Base-by-base conservation (phyloP, 1,140 invertebrate genomes). In the Elymnias hypermnestra region DNA sequence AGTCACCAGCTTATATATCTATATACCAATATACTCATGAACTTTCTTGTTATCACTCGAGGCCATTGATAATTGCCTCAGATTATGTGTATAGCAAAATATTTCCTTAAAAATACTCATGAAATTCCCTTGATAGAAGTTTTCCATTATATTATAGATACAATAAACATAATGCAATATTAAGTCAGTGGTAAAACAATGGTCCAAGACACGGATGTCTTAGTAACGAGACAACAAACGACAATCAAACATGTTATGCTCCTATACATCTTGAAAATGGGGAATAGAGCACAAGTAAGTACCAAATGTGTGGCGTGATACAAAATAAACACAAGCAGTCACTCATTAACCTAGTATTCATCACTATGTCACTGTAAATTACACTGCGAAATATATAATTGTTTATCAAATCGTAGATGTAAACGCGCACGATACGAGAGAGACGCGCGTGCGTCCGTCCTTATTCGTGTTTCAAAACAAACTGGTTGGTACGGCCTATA, bases 191-290 rank as follows among this genome's bases (percentile, higher is more conserved):
- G 31, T 29, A 26, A 33, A 55, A 63, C 57, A 38, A 57, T 57
- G 66, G 56, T 52, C 58, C 50, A 69, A 43, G 43, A 76, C 67
- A 66, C 74, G 68, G 70, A 74, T 76, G 66, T 77, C 72, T 72
- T 73, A 63, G 65, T 52, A 76, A 78, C 73, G 72, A 74, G 79
- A 78, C 70, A 79, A 79, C 72, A 76, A 78, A 77, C 61, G 42
- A 62, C 63, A 74, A 78, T 69, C 63, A 75, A 81, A 77, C 68
- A 69, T 81, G 75, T 77, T 75, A 70, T 54, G 58, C 59, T 78
- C 65, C 57, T 66, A 67, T 61, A 54, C 57, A 72, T 66, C 55
- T 68, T 51, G 49, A 63, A 70, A 67, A 48, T 55, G 31, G 55
- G 66, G 71, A 60, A 49, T 45, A 61, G 55, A 40, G 51, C 54